A percentile compares a stretch with the other conserved stretches of the same genome.
phyloP scores from a whole-genome alignment of 2,888 invertebrate genomes.

The Plebejus melissa region DNA sequence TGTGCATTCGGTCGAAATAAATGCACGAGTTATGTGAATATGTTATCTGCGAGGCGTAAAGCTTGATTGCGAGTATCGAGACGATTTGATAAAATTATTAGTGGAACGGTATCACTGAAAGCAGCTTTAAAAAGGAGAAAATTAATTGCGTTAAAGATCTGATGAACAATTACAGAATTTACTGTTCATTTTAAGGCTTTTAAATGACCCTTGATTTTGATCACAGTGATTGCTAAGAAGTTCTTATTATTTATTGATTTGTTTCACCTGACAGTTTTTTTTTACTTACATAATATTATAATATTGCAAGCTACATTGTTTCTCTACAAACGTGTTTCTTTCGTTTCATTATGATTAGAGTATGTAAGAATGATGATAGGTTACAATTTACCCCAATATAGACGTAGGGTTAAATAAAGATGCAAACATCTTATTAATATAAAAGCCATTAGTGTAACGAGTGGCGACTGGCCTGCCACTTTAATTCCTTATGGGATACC shows the following conservation, averaged over 20 bases:
- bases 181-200: neutral
- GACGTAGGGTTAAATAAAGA: slow-evolving; percentile 17
- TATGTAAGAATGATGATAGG: neutral
- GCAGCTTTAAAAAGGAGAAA: neutral
- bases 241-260: too few relatives aligned
- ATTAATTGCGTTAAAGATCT: neutral
- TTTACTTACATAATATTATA: too few relatives aligned
- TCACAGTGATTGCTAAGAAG: too few relatives aligned
- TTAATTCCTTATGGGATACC: slow-evolving; percentile 1
- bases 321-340: neutral
- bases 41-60: slow-evolving; percentile 15
- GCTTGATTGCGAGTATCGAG: slow-evolving; percentile 2
- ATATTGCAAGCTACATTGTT: too few relatives aligned
- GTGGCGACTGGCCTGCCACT: slow-evolving; percentile 14
- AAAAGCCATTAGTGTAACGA: slow-evolving; percentile 12
- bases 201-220: too few relatives aligned
- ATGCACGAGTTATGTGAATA: slow-evolving; percentile 1
- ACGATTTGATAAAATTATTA: slow-evolving; percentile 13
- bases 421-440: slow-evolving; percentile 3
- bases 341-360: neutral
- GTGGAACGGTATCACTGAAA: neutral
- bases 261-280: slow-evolving; percentile 1
- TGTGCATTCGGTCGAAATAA: slow-evolving; percentile 18
- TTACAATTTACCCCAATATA: neutral
- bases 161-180: neutral